A percentile compares a stretch with the other conserved stretches of the same genome.
Evolutionary conservation across 2,888 invertebrate genomes (phyloP).

Genomic region (Hemithea aestivaria): DNA sequence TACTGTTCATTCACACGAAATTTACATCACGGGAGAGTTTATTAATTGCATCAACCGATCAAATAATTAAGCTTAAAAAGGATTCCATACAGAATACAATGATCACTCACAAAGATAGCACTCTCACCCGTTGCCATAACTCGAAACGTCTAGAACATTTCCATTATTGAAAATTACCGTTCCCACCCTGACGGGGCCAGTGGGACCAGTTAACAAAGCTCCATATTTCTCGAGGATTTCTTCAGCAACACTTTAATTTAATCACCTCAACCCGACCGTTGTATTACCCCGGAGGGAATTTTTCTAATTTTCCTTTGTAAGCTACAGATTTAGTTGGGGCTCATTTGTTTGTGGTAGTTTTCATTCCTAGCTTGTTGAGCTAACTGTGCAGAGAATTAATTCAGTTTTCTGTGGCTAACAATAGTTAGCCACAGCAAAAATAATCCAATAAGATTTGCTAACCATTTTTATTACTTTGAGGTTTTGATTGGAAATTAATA

Average conservation of each 20-base stretch:
- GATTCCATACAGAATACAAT: too few relatives aligned
- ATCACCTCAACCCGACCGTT: conserved; percentile 26
- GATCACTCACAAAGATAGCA: too few relatives aligned
- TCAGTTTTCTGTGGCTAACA: neutral
- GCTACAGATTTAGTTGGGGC: conserved; percentile 31
- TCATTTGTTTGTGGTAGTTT: conserved; percentile 36
- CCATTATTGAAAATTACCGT: conserved; percentile 8
- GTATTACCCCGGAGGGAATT: conserved; percentile 32
- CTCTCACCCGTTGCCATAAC: too few relatives aligned
- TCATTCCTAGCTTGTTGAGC: conserved; percentile 19
- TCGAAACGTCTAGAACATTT: conserved; percentile 1
- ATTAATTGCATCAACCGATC: too few relatives aligned
- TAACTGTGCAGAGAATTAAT: conserved; percentile 11
- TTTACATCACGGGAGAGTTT: too few relatives aligned
- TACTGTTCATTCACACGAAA: too few relatives aligned
- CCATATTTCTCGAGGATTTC: conserved; percentile 19
- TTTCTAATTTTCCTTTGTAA: conserved; percentile 43
- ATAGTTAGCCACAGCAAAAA: too few relatives aligned
- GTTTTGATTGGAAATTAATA: too few relatives aligned
- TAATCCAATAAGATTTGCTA: too few relatives aligned
- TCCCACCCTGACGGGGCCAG: conserved; percentile 3
- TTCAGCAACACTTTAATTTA: conserved; percentile 31
- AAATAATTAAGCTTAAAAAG: too few relatives aligned
- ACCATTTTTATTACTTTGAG: too few relatives aligned
- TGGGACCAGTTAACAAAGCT: conserved; percentile 8